Conservation (phyloP, 2,113 vertebrate species). For the Phycodurus eques region DNA sequence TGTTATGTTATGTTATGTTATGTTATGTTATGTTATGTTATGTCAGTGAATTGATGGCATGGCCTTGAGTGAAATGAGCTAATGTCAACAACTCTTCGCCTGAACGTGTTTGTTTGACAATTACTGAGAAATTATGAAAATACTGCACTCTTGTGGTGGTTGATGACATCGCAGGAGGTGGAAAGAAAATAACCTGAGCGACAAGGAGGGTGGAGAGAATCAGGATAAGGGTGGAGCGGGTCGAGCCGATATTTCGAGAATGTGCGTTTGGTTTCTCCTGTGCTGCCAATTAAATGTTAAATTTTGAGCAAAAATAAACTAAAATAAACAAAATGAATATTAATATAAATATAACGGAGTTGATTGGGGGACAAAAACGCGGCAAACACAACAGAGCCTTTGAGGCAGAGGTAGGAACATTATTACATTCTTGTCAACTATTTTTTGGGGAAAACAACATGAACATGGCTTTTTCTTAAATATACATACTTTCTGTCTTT, state of each 20-base stretch:
- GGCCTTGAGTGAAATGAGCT: background rate
- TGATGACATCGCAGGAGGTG: background rate
- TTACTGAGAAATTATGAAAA: constrained; percentile 31
- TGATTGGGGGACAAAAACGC: background rate
- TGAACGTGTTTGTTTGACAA: background rate
- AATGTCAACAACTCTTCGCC: background rate
- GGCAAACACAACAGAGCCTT: constrained; percentile 36
- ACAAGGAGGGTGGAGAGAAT: no score
- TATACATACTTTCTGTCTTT: no score
- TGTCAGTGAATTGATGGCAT: no score
- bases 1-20: no score
- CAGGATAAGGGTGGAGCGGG: background rate
- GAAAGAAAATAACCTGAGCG: background rate
- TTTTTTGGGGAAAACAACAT: background rate
- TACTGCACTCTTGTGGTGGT: constrained; percentile 52
- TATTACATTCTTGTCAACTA: background rate
- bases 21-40: no score
- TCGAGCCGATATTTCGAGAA: background rate
- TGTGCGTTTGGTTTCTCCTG: background rate
- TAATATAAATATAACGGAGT: constrained; percentile 30
- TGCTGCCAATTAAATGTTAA: background rate
- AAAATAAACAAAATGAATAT: no score
- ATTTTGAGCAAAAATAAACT: background rate
- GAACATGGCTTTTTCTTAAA: no score
- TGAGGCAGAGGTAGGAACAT: constrained; percentile 37